Base-by-base conservation (phyloP, 1,140 invertebrate genomes). In the Caenorhabditis tropicalis region DNA sequence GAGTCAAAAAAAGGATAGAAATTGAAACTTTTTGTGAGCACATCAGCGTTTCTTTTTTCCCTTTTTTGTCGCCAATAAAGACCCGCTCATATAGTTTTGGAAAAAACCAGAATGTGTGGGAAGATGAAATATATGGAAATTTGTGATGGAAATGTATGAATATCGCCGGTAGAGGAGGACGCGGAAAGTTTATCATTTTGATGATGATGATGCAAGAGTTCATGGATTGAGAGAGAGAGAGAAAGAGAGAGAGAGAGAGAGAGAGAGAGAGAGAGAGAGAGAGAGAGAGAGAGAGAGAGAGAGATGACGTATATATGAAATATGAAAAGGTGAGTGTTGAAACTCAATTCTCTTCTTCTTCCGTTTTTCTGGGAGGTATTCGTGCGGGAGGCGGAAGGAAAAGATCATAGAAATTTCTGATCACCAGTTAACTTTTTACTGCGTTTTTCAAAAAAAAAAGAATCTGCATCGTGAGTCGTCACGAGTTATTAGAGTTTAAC, bases 61-160 rank as follows among this genome's bases (percentile, higher is more conserved):
- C 7, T 24, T 43, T 12, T 74, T 31, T 31, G n/a, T 31, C 65
- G 7, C 36, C 31, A 36, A 15, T 27, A 74, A 74, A 56, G 53
- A 56, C 53, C 53, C 39, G 5, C 39, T 56, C 53, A 56, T 74
- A 74, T 43, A 74, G 36, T 74, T 43, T 74, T 74, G 36, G 36
- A 74, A 74, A 74, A n/a, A 74, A 74, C 65, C 65, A 36, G 65
- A 74, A 74, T 74, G 65, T 74, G 65, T 74, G 65, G 65, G 65
- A 74, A 21, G 39, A 43, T 19, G 49, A 51, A 51, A n/a, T 19
- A n/a, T 16, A 51, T n/a, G n/a, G n/a, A 51, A 51, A 51, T n/a
- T 4, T 19, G 19, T 2, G 9, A 70, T 70, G 60, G 9, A 70
- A 70, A 36, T 36, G 31, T 70, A 9, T 12, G 56, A 24, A 65